Evolutionary conservation across 2,888 invertebrate species (phyloP).

Genomic region (Artemia sp.): DNA sequence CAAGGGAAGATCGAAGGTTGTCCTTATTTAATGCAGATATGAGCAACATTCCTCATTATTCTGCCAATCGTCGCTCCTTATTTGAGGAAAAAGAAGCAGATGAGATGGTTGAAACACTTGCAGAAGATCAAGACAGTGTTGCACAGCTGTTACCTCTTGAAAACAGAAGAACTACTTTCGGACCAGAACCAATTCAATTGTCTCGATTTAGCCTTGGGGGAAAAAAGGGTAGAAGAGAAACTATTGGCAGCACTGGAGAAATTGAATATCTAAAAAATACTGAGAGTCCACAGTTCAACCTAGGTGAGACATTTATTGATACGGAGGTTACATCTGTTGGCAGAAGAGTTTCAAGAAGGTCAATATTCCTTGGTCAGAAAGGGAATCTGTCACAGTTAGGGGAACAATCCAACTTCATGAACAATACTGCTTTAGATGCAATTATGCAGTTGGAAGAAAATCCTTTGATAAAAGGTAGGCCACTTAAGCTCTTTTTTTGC

Average conservation of each 20-base stretch:
- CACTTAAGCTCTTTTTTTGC: too few relatives aligned
- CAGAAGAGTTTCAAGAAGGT: not conserved
- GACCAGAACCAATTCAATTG: not conserved
- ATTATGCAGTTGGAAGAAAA: not conserved
- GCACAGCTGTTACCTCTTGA: too few relatives aligned
- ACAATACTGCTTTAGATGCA: slow-evolving; percentile 4
- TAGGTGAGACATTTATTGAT: not conserved
- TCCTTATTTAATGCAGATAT: not conserved
- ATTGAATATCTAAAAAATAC: not conserved
- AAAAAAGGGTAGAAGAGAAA: not conserved
- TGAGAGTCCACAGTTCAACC: not conserved
- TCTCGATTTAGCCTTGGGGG: not conserved
- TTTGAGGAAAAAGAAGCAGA: not conserved
- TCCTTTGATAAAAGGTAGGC: not conserved
- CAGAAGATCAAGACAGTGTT: not conserved
- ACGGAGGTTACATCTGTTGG: not conserved
- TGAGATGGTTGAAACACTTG: not conserved
- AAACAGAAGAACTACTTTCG: not conserved
- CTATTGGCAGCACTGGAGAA: not conserved
- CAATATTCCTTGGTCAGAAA: not conserved
- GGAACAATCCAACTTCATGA: slow-evolving; percentile 2
- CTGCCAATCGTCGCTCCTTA: not conserved
- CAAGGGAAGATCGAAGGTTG: not conserved
- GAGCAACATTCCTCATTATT: not conserved
- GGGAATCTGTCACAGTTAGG: not conserved